These are phyloP conservation scores for Ceratoteleas bidentatus DNA, from an alignment of 1,140 invertebrate genomes.

Conservation along the genomic window DNA sequence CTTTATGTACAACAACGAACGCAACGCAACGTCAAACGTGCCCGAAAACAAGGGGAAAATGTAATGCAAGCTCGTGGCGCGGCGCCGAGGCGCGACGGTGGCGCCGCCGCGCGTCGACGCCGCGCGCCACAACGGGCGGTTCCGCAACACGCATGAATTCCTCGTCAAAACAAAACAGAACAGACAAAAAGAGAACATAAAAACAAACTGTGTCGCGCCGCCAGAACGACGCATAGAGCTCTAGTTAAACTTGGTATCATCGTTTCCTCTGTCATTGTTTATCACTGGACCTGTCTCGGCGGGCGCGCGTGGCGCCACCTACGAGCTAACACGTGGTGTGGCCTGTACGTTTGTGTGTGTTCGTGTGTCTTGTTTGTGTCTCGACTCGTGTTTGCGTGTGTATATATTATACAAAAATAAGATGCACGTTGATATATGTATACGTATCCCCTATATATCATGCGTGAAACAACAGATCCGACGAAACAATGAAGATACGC, in stretches of 20 bases:
- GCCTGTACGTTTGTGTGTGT: constrained; percentile 53
- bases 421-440: constrained; percentile 60
- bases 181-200: constrained; percentile 13
- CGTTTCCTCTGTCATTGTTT: constrained; percentile 23
- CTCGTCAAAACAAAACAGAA: constrained; percentile 11
- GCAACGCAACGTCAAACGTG: constrained; percentile 26
- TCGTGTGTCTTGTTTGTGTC: constrained; percentile 48
- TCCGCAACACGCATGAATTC: constrained; percentile 51
- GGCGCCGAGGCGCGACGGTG: constrained; percentile 16
- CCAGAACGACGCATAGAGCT: too few species aligned
- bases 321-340: constrained; percentile 19
- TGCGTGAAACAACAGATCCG: constrained; percentile 60
- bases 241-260: constrained; percentile 10
- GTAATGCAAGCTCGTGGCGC: constrained; percentile 42
- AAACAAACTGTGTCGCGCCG: neutral
- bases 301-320: constrained; percentile 26
- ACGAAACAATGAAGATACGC: constrained; percentile 62
- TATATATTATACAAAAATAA: constrained; percentile 65
- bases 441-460: constrained; percentile 54
- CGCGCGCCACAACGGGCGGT: constrained; percentile 24
- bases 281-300: constrained; percentile 42
- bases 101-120: constrained; percentile 17
- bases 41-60: constrained; percentile 49
- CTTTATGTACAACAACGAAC: constrained; percentile 51
- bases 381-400: constrained; percentile 43